Evolutionary conservation across 2,888 invertebrate genomes (phyloP), one percentile per base, ranked within the genome.

Genomic region (Drosophila tripunctata): DNA sequence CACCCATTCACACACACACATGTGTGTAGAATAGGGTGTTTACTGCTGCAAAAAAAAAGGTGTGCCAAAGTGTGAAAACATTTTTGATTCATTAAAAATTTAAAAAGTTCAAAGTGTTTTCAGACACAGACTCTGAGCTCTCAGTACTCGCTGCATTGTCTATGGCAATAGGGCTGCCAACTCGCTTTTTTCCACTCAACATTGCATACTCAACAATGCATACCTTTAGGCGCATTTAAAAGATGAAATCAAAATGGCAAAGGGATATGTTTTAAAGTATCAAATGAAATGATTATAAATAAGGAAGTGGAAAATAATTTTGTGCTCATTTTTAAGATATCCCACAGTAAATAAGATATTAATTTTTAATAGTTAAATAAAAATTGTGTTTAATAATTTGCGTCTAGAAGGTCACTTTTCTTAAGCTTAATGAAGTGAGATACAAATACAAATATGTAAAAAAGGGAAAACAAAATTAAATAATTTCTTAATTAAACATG

Each of bases 21-120:
- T 52, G 63, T 61, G 54, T 43, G 52, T 63, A 21, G 60, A 65
- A 57, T 44, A 40, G 61, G 63, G 43, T 57, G 65, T 48, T 12
- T 40, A 55, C 40, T 40, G 47, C 44, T 27, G 41, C n/a, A n/a
- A 27, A n/a, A 75, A 67, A 71, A 78, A 65, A 71, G 75, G 78
- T 78, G 69, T 62, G 76, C 65, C 69, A 75, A 79, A 70, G 88
- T 87, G 84, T 85, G 87, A 88, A 88, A 88, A 88, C 88, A 78
- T 85, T 89, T 89, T 90, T 89, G 89, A 90, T 89, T 89, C 89
- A 89, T 89, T 89, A 90, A 89, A 89, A 90, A 90, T 89, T 90
- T 87, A 89, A 87, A 88, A 89, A 90, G 89, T 90, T 90, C 90
- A 90, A 90, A 89, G 89, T 89, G 89, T 90, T 89, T 88, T 78